Conservation (phyloP, 2,888 invertebrate genomes). For the Glaucopsyche alexis region DNA sequence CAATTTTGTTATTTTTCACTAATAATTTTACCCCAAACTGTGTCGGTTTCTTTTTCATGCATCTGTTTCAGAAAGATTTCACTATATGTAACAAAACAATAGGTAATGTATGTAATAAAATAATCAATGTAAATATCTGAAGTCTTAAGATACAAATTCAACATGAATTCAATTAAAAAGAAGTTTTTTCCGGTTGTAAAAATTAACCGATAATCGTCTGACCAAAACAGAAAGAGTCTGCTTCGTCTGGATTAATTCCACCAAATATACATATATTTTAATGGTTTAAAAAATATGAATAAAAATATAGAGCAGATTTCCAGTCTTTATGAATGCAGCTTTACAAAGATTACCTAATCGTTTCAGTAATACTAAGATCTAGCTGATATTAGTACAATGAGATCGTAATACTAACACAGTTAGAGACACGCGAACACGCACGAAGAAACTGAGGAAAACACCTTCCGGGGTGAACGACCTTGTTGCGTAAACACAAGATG, state of each 20-base stretch:
- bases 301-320: too few relatives aligned
- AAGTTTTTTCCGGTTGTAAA: too few relatives aligned
- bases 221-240: too few relatives aligned
- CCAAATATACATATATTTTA: background rate
- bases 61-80: too few relatives aligned
- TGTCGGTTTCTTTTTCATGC: too few relatives aligned
- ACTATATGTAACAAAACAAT: too few relatives aligned
- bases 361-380: constrained; percentile 28
- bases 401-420: constrained; percentile 61
- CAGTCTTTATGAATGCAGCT: background rate
- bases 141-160: too few relatives aligned
- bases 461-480: constrained; percentile 78
- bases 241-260: background rate
- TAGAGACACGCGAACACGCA: constrained; percentile 72
- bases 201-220: too few relatives aligned
- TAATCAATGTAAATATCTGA: too few relatives aligned
- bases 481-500: constrained; percentile 72
- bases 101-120: too few relatives aligned
- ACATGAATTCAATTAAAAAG: too few relatives aligned
- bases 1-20: background rate
- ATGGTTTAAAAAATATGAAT: background rate
- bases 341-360: background rate
- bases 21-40: background rate
- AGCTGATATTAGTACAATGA: constrained; percentile 34
- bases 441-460: constrained; percentile 78